phyloP scores from a whole-genome alignment of 2,113 vertebrate species.

The Patagioenas fasciata region DNA sequence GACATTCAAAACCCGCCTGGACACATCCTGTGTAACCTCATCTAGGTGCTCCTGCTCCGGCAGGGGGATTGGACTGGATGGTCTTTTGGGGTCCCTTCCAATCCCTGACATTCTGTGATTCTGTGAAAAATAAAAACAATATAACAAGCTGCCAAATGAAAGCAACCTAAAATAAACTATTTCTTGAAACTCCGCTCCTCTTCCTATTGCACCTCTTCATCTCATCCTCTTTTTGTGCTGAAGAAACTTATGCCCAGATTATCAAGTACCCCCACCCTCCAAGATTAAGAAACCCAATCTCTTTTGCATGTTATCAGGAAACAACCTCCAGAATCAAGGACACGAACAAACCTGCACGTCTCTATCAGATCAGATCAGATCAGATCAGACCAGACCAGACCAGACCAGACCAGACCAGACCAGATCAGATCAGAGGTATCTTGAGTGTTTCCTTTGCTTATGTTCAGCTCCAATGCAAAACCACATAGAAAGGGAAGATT shows the following conservation, averaged over 20 bases:
- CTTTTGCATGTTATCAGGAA: neutral
- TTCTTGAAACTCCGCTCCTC: neutral
- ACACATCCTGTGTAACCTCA: too few relatives aligned
- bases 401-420: neutral
- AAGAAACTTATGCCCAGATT: neutral
- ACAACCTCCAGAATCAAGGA: neutral
- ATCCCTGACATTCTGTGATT: too few relatives aligned
- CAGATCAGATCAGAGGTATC: neutral
- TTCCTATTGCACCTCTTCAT: neutral
- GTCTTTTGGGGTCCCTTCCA: too few relatives aligned
- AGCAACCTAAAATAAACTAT: neutral
- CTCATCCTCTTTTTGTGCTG: neutral
- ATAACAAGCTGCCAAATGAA: neutral
- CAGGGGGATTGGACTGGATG: too few relatives aligned
- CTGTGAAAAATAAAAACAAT: neutral
- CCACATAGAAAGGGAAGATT: neutral
- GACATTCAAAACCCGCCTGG: too few relatives aligned
- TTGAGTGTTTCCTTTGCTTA: neutral
- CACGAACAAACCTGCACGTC: accelerated
- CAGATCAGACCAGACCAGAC: neutral
- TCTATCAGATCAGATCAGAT: neutral
- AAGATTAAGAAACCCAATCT: neutral
- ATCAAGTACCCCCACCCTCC: neutral
- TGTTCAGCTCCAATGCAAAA: neutral
- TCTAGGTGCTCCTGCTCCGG: too few relatives aligned